Evolutionary conservation across 2,797 vertebrate genomes (phyloP).

Genomic region (Hapalemur alaotrensis): DNA sequence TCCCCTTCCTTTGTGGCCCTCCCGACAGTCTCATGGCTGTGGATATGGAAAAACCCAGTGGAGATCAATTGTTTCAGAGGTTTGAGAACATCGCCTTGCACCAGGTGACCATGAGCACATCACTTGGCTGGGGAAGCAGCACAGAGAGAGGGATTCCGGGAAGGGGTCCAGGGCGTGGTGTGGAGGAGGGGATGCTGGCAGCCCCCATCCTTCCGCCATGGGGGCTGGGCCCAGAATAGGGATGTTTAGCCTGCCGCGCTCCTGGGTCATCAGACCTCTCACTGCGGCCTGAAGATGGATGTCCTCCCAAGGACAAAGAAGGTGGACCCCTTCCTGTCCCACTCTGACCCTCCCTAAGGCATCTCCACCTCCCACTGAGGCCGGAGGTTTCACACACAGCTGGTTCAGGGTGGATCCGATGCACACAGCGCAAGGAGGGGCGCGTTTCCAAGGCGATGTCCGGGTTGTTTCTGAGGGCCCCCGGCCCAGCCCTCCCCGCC

Average conservation of each 20-base stretch:
- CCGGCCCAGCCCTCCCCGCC: constrained; percentile 58
- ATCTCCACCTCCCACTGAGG: constrained; percentile 23
- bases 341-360: constrained; percentile 10
- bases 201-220: neutral
- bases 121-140: constrained; percentile 25
- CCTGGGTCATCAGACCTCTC: neutral
- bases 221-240: neutral
- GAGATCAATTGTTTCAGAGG: neutral
- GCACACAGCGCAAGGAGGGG: neutral
- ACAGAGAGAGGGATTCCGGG: constrained; percentile 34
- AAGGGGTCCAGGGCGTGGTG: neutral
- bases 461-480: constrained; percentile 69
- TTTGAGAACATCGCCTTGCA: neutral
- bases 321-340: neutral
- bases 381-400: constrained; percentile 47
- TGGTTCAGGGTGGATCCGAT: constrained; percentile 67
- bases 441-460: constrained; percentile 65
- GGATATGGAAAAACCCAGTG: neutral
- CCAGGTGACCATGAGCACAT: constrained; percentile 66
- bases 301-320: neutral
- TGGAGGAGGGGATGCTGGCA: constrained; percentile 16
- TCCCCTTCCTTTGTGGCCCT: neutral
- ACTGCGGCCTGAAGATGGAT: neutral
- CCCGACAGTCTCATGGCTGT: neutral
- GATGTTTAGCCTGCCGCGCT: neutral